Evolutionary conservation across 2,113 vertebrate species (phyloP).

Genomic region (Chitala chitala): DNA sequence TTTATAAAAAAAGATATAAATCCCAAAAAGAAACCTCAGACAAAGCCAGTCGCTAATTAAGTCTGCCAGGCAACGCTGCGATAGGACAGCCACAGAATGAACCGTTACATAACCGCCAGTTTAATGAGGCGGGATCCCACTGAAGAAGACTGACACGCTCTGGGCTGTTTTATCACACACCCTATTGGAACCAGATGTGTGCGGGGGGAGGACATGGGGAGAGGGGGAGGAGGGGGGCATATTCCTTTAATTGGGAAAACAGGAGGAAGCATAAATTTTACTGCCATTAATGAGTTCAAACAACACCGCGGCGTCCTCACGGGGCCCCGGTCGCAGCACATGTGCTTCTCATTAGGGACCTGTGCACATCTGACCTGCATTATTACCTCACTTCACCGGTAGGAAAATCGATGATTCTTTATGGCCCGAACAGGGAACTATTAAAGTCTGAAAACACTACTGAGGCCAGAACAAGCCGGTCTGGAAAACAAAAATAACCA

Average conservation of each 20-base stretch:
- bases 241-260: constrained; percentile 77
- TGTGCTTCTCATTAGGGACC: constrained; percentile 74
- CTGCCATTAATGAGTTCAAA: constrained; percentile 79
- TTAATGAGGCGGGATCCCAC: constrained; percentile 43
- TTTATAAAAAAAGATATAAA: not conserved
- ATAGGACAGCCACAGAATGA: constrained; percentile 36
- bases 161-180: constrained; percentile 68
- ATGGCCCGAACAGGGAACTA: not conserved
- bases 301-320: constrained; percentile 63
- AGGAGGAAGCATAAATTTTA: constrained; percentile 83
- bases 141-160: constrained; percentile 60
- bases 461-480: not conserved
- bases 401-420: constrained; percentile 18
- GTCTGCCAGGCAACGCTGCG: not conserved
- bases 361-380: constrained; percentile 70
- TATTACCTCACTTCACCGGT: constrained; percentile 63
- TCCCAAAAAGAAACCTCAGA: not conserved
- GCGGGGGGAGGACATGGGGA: constrained; percentile 11
- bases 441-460: constrained; percentile 19
- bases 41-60: constrained; percentile 10
- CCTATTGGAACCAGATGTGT: constrained; percentile 76
- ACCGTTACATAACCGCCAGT: constrained; percentile 56
- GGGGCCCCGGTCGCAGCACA: constrained; percentile 61
- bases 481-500: constrained; percentile 14
- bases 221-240: constrained; percentile 11